These are phyloP conservation scores for Oppia nitens DNA, from an alignment of 1,140 invertebrate genomes.

Conservation along the genomic window DNA sequence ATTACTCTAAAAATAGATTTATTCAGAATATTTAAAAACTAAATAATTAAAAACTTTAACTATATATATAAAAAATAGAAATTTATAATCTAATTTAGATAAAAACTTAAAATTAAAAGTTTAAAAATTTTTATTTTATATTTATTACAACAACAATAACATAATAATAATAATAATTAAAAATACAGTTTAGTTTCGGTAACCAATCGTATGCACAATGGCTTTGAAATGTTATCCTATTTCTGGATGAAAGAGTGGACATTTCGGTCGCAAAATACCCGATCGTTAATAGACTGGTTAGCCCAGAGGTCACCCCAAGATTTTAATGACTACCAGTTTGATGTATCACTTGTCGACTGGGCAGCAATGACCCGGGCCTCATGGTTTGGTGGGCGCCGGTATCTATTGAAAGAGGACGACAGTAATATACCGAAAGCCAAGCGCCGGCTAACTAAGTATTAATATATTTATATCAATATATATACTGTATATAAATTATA, in stretches of 20 bases:
- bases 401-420: constrained; percentile 14
- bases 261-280: constrained; percentile 53
- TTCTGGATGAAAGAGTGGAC: constrained; percentile 63
- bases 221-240: constrained; percentile 45
- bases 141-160: no score
- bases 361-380: constrained; percentile 36
- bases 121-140: no score
- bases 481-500: no score
- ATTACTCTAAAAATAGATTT: no score
- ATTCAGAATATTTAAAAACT: no score
- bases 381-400: neutral
- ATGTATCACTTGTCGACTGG: constrained; percentile 48
- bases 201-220: constrained; percentile 9
- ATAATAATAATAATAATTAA: no score
- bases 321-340: constrained; percentile 38
- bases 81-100: no score
- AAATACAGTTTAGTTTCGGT: constrained; percentile 6
- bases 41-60: no score
- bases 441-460: neutral
- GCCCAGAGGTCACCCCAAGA: neutral
- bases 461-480: neutral
- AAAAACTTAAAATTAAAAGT: no score
- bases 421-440: neutral
- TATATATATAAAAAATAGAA: no score
- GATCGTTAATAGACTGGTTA: constrained; percentile 30